Evolutionary conservation across 2,113 vertebrate species (phyloP), one percentile per base, ranked within the genome.

Genomic region (Sterna hirundo): DNA sequence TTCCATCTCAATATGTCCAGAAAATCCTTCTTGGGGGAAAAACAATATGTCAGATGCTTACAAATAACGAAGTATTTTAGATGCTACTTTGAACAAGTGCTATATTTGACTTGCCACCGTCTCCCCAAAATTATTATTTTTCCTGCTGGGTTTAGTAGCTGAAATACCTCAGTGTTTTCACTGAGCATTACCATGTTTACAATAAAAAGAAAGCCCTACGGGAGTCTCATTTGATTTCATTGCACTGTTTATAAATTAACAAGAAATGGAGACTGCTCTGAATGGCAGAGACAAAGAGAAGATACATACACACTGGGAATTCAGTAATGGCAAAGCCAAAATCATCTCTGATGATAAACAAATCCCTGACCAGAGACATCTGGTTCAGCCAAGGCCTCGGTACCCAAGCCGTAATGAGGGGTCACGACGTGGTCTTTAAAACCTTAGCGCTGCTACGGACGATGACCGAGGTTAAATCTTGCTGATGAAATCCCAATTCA

Each of bases 401-500:
- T 38, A 85, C 23, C 76, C 30, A 66, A 52, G 78, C 25, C 14
- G 15, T 54, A 21, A 86, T 12, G 27, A 54, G 36, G 46, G 51
- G 62, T 69, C 85, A 79, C 0, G 0, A 47, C 5, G 7, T 34
- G 44, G 58, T 64, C 69, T 90, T 58, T 52, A 74, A 74, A 54
- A 90, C 42, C 61, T 66, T 42, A 57, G 75, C 4, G 1, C 57
- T 71, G 27, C 79, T 80, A 21, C 58, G 66, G 54, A 64, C 0
- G 2, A 14, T 72, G 70, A 38, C 74, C 81, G 83, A 69, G 44
- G 92, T 93, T 92, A 93, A 92, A 64, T 47, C 65, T 49, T 86
- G 42, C 40, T 93, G 91, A 94, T 96, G 64, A 95, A 96, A 93
- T 92, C 76, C 61, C 84, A 88, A 21, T 88, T 90, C 81, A 95